These are phyloP conservation scores for Himalopsyche tibetana DNA, from an alignment of 2,888 invertebrate genomes.

Conservation along the genomic window DNA sequence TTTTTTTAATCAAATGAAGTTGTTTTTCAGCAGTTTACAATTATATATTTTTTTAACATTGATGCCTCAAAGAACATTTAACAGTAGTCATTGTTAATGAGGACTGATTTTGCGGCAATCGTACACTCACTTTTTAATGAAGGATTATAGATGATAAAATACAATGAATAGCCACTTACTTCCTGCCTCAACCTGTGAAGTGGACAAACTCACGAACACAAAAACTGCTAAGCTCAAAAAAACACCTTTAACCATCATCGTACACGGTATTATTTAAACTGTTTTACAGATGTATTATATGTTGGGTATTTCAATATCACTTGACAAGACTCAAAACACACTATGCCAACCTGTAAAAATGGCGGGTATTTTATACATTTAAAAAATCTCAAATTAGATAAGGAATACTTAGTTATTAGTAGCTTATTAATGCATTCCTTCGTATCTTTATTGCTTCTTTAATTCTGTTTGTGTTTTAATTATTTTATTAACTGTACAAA, in stretches of 20 bases:
- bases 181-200: slow-evolving; percentile 18
- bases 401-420: not conserved
- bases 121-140: no score
- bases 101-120: no score
- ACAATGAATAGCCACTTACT: not conserved
- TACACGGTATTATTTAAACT: not conserved
- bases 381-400: not conserved
- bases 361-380: not conserved
- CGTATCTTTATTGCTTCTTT: not conserved
- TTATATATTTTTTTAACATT: no score
- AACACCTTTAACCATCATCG: not conserved
- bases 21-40: no score
- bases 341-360: not conserved
- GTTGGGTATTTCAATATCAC: not conserved
- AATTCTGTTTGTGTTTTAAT: slow-evolving; percentile 1
- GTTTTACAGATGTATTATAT: not conserved
- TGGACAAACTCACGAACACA: not conserved
- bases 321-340: slow-evolving; percentile 1
- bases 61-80: no score
- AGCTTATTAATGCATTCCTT: not conserved
- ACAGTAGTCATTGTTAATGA: no score
- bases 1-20: no score
- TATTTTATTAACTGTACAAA: not conserved
- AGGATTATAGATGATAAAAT: no score
- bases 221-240: not conserved